Base-by-base conservation (phyloP, 2,888 invertebrate species). In the Microdon myrmicae region DNA sequence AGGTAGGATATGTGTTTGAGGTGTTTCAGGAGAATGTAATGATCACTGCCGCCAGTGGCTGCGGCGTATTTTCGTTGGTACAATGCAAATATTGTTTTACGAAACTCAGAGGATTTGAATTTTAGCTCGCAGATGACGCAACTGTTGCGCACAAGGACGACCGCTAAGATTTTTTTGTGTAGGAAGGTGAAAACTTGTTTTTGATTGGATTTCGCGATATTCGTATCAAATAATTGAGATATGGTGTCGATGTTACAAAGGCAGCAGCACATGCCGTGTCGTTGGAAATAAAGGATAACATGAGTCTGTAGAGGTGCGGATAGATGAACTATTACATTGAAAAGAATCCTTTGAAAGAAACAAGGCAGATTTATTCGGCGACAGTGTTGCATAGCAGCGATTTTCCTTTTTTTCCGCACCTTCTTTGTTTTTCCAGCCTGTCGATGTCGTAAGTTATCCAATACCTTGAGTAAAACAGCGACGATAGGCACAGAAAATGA, bases 261-360 rank as follows among this genome's bases (percentile, higher is more conserved):
- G 16, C 80, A 80, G 34, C 80, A 80, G 31, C 80, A 80, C 17
- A 77, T 69, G 9, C 74, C 74, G 3, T 73, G 72, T 16, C 72
- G 74, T 7, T 73, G 66, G 2, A 80, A 69, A 22, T 73, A 73
- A 8, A 72, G 71, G 6, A 78, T 67, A 1, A 74, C 70, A 8
- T 72, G 70, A 39, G 75, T 73, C 39, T 77, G 75, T 32, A 77
- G 51, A 7, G 73, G 71, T 0, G 51, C 16, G 4, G 68, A 54
- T 2, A 77, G 55, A 1, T 68, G 48, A 9, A 73, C 71, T 48
- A 76, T 25, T 20, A 76, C 67, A 12, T 71, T 71, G 3, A 79
- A 70, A 0, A 80, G 67, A 16, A 75, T 71, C 20, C 74, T 73
- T 66, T 79, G 79, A 41, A 79, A 74, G 22, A 72, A 74, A 25